These are phyloP conservation scores for Ernsta delagoae DNA, from an alignment of 2,888 invertebrate genomes.

Conservation along the genomic window DNA sequence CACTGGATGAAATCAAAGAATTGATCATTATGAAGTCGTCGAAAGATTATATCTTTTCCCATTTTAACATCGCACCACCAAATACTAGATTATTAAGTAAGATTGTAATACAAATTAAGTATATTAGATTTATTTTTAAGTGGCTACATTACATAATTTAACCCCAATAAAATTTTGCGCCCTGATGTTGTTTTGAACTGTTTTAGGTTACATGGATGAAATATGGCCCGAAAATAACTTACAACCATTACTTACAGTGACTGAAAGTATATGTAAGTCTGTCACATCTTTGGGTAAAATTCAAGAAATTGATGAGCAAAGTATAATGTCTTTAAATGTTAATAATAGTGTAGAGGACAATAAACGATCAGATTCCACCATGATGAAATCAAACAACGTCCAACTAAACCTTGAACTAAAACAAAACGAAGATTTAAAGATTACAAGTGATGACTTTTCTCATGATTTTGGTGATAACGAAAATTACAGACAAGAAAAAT, in stretches of 20 bases:
- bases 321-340: conserved; percentile 9
- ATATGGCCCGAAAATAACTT: conserved; percentile 62
- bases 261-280: conserved; percentile 63
- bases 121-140: neutral
- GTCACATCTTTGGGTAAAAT: conserved; percentile 67
- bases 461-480: neutral
- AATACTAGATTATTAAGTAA: conserved; percentile 64
- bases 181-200: neutral
- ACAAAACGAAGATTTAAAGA: neutral
- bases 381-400: neutral
- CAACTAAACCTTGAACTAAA: neutral
- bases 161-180: too few relatives aligned
- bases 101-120: conserved; percentile 40
- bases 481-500: neutral
- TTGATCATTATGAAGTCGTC: conserved; percentile 32
- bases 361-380: neutral
- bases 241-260: conserved; percentile 52
- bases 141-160: neutral
- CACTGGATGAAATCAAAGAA: conserved; percentile 3
- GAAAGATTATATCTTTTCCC: conserved; percentile 29
- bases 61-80: conserved; percentile 50
- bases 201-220: conserved; percentile 54
- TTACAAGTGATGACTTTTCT: neutral
- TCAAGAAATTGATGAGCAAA: conserved; percentile 55
- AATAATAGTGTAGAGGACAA: conserved; percentile 2